Percentiles rank a stretch among this genome's conserved stretches.
phyloP scores from a whole-genome alignment of 2,888 invertebrate species.

The Polia nebulosa region DNA sequence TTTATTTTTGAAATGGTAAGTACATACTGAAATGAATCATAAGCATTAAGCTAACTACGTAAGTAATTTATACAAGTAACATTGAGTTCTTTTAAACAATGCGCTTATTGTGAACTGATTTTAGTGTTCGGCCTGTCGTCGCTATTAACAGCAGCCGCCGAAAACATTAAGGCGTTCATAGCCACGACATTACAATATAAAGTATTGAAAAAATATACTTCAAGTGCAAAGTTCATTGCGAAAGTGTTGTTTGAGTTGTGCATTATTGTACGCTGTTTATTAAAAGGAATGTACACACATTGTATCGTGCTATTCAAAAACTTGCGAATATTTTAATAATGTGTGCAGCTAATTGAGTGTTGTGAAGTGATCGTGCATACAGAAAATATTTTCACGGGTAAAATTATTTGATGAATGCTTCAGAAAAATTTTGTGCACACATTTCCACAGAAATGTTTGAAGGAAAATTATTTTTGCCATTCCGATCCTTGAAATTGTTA shows the following conservation, averaged over 20 bases:
- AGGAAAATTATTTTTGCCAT: not conserved
- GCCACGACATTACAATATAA: not conserved
- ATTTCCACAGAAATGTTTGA: no score
- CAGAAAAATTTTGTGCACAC: not conserved
- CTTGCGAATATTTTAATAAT: constrained; percentile 10
- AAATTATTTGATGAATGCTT: not conserved
- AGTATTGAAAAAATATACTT: not conserved
- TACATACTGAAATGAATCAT: constrained; percentile 17
- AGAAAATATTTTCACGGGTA: constrained; percentile 2
- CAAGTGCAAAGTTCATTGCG: constrained; percentile 7
- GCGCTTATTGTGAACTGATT: constrained; percentile 52
- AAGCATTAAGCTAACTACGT: constrained; percentile 16
- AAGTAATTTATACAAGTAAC: constrained; percentile 27
- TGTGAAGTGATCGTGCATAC: not conserved
- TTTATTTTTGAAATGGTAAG: not conserved
- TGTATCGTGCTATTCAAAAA: not conserved
- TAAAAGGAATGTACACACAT: not conserved
- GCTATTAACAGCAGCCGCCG: constrained; percentile 21
- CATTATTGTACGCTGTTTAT: not conserved
- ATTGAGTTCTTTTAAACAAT: constrained; percentile 51
- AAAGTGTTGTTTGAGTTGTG: constrained; percentile 18
- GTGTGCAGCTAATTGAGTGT: not conserved
- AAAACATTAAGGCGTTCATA: constrained; percentile 7
- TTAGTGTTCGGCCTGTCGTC: constrained; percentile 46
- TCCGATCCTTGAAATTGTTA: not conserved